Evolutionary conservation across 2,113 vertebrate genomes (phyloP).

Genomic region (Oryzias javanicus): DNA sequence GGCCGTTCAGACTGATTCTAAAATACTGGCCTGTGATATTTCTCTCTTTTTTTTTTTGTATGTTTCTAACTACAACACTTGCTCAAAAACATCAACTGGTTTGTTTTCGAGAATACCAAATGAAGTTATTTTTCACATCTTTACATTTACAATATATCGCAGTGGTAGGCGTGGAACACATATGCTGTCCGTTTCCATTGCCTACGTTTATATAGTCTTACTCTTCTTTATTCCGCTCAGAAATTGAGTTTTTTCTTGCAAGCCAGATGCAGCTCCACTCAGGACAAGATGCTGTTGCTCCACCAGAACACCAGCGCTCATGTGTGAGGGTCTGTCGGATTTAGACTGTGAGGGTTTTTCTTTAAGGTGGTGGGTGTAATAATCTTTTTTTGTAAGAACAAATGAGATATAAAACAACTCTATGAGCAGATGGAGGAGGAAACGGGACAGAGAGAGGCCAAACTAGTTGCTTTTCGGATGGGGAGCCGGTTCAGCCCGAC

Average conservation of each 20-base stretch:
- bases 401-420: conserved; percentile 70
- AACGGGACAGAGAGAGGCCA: conserved; percentile 36
- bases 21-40: conserved; percentile 51
- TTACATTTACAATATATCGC: conserved; percentile 84
- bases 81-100: conserved; percentile 76
- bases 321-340: conserved; percentile 31
- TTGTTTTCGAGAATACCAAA: conserved; percentile 81
- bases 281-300: conserved; percentile 69
- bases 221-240: conserved; percentile 33
- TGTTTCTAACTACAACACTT: conserved; percentile 80
- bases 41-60: conserved; percentile 36
- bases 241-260: conserved; percentile 41
- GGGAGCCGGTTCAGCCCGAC: conserved; percentile 36
- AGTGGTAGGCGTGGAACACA: conserved; percentile 68
- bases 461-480: conserved; percentile 47
- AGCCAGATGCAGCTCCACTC: conserved; percentile 31
- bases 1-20: conserved; percentile 58
- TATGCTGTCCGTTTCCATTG: conserved; percentile 63
- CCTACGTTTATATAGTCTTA: conserved; percentile 30
- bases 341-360: conserved; percentile 61
- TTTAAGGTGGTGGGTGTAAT: conserved; percentile 83
- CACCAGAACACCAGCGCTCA: conserved; percentile 15
- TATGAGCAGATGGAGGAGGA: conserved; percentile 55
- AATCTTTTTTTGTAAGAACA: conserved; percentile 82
- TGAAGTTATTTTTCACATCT: conserved; percentile 79